These are phyloP conservation scores for Heliconius eleuchia DNA, from an alignment of 1,140 invertebrate species.

Conservation along the genomic window DNA sequence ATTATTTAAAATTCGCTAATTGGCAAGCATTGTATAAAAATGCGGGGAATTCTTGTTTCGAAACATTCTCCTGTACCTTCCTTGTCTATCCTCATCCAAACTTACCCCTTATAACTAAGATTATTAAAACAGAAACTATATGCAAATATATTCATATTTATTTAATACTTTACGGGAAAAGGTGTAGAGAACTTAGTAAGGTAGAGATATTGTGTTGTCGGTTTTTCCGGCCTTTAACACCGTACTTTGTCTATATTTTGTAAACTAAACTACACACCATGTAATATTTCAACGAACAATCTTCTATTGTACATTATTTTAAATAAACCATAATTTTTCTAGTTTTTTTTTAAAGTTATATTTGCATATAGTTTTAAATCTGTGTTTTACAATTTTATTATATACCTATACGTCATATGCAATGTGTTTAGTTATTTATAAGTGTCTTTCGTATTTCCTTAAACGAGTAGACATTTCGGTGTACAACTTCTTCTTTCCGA, in stretches of 20 bases:
- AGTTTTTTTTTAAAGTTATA: too few relatives aligned
- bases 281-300: background rate
- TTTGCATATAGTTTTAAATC: constrained; percentile 42
- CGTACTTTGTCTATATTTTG: background rate
- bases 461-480: constrained; percentile 42
- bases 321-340: too few relatives aligned
- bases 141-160: constrained; percentile 4
- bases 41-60: constrained; percentile 12
- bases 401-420: background rate
- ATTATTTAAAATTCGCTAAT: background rate
- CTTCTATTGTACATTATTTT: too few relatives aligned
- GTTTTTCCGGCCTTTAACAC: background rate
- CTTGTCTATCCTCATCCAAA: constrained; percentile 16
- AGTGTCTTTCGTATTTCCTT: constrained; percentile 33
- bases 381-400: constrained; percentile 26
- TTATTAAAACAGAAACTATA: constrained; percentile 26
- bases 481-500: constrained; percentile 41
- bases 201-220: background rate
- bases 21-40: background rate
- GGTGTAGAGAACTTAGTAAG: background rate
- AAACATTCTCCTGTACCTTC: constrained; percentile 19
- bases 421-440: constrained; percentile 35
- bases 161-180: background rate
- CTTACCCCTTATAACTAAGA: constrained; percentile 18
- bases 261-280: background rate